A percentile compares a stretch with the other conserved stretches of the same genome.
These are phyloP conservation scores for Acanthurus tractus DNA, from an alignment of 2,797 vertebrate species.

Conservation along the genomic window DNA sequence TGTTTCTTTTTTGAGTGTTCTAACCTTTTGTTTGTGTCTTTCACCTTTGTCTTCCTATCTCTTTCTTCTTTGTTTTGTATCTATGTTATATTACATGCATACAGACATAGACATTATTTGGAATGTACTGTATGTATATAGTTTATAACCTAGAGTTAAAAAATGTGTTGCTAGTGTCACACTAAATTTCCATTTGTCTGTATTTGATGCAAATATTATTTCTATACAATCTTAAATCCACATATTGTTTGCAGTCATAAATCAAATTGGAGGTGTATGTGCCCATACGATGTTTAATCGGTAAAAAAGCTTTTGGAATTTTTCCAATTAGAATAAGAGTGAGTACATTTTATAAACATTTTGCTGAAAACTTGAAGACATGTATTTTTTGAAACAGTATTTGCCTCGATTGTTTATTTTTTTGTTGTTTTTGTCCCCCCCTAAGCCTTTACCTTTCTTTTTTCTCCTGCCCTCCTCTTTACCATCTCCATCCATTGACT, in stretches of 20 bases:
- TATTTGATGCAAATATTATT: constrained; percentile 64
- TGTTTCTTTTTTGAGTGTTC: not conserved
- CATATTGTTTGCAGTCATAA: constrained; percentile 40
- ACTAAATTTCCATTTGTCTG: constrained; percentile 45
- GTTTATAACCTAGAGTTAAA: not conserved
- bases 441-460: not conserved
- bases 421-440: constrained; percentile 14
- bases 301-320: too few relatives aligned
- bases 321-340: not conserved
- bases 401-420: constrained; percentile 43
- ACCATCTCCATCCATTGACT: not conserved
- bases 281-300: not conserved
- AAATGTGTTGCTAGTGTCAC: constrained; percentile 26
- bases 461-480: not conserved
- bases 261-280: not conserved
- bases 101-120: not conserved
- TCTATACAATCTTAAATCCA: constrained; percentile 48
- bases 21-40: not conserved
- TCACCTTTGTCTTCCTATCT: not conserved
- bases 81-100: constrained; percentile 48
- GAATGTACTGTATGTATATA: constrained; percentile 28
- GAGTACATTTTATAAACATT: not conserved
- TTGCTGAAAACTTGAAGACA: constrained; percentile 29
- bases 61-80: constrained; percentile 12
- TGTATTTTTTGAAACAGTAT: constrained; percentile 51